A percentile compares a stretch with the other conserved stretches of the same genome.
Evolutionary conservation across 2,888 invertebrate genomes (phyloP).

Genomic region (Orchesella flavescens): DNA sequence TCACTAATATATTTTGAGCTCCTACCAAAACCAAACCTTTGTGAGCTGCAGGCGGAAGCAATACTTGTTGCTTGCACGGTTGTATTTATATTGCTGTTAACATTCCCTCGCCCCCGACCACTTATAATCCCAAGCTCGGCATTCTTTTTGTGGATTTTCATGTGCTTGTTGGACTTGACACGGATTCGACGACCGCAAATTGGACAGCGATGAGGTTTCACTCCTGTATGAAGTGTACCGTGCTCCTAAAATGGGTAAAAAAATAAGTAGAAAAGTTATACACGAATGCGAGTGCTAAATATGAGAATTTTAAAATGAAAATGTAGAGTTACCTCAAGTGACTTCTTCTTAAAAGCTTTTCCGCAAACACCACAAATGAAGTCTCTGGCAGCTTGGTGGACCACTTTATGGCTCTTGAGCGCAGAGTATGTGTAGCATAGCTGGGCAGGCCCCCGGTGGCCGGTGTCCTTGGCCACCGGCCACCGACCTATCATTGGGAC

Average conservation of each 20-base stretch:
- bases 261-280: no score
- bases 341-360: conserved; percentile 70
- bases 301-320: no score
- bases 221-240: conserved; percentile 69
- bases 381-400: conserved; percentile 69
- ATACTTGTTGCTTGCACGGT: background rate
- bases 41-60: background rate
- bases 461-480: no score
- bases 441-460: no score
- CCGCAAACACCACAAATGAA: conserved; percentile 69
- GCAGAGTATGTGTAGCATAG: conserved; percentile 71
- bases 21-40: background rate
- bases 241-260: conserved; percentile 66
- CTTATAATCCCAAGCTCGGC: conserved; percentile 44
- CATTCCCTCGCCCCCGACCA: conserved; percentile 25
- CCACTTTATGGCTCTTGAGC: conserved; percentile 70
- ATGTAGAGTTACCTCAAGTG: conserved; percentile 69
- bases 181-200: conserved; percentile 70
- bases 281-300: no score
- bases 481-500: no score
- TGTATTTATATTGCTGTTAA: background rate
- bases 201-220: conserved; percentile 68
- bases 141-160: conserved; percentile 71
- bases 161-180: conserved; percentile 71
- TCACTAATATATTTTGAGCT: no score